Base-by-base conservation (phyloP, 1,140 invertebrate genomes). In the Fopius arisanus region DNA sequence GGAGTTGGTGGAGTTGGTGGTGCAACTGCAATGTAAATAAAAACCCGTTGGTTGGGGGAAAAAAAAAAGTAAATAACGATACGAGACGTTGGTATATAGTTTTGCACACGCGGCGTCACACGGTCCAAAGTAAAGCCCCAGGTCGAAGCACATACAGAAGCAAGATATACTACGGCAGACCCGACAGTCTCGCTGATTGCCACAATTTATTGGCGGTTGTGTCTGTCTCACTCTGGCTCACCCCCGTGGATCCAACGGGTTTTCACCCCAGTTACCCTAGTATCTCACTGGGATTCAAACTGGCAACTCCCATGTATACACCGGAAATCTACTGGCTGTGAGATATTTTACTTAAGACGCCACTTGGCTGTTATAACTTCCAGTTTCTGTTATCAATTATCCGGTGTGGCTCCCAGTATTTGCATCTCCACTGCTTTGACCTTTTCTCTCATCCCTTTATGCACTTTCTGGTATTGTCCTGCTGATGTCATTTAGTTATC, bases 191-290 rank as follows among this genome's bases (percentile, higher is more conserved):
- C 74, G 70, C 74, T 75, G 74, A 75, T 75, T 75, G 74, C 74
- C 74, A 71, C 74, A 75, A 75, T 75, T 75, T 75, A 75, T 75
- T 75, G 69, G 74, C 62, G 73, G 73, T 74, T 74, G 67, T 67
- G 12, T 66, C 10, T 51, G 2, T 37, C 67, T 43, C 59, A 26
- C 23, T 59, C 54, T 26, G 6, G 2, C 54, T 59, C 54, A 4
- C 23, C 23, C 54, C 19, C 54, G 9, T 26, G 21, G 19, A 23
- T 59, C 10, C 54, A 26, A 23, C 23, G 54, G n/a, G 9, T 59
- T 26, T 26, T 59, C 54, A 59, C 23, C 23, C 54, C 9, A 28
- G 9, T 59, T 59, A 59, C 23, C 19, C 19, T 28, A 59, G 14
- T 59, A 59, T 59, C 23, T 59, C 54, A 23, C 54, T 59, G 54